Evolutionary conservation across 1,140 invertebrate species (phyloP).

Genomic region (Ooceraea biroi): DNA sequence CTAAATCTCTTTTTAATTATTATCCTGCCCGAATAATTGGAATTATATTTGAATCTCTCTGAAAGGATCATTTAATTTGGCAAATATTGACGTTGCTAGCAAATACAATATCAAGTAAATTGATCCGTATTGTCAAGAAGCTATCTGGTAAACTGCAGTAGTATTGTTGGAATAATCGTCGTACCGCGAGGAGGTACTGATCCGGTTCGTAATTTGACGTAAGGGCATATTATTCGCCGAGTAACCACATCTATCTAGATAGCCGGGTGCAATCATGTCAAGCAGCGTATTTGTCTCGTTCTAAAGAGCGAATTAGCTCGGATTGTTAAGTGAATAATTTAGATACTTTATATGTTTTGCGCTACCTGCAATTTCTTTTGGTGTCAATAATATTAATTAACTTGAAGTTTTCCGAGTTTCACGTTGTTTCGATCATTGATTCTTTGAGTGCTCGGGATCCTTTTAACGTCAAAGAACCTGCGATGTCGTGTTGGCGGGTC

Average conservation of each 20-base stretch:
- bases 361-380: not conserved
- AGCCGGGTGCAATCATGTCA: constrained; percentile 13
- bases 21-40: not conserved
- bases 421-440: constrained; percentile 22
- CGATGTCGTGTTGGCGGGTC: constrained; percentile 9
- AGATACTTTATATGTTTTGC: not conserved
- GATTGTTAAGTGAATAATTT: constrained; percentile 10
- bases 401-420: not conserved
- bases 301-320: constrained; percentile 9
- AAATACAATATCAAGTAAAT: not conserved
- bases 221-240: constrained; percentile 23
- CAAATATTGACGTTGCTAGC: not conserved
- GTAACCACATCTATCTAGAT: constrained; percentile 12
- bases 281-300: not conserved
- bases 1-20: not conserved
- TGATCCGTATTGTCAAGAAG: not conserved
- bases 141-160: not conserved
- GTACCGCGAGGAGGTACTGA: not conserved
- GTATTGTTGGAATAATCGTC: constrained; percentile 23
- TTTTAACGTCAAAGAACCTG: constrained; percentile 39
- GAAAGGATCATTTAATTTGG: not conserved
- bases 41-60: not conserved
- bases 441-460: constrained; percentile 28
- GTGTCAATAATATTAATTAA: not conserved
- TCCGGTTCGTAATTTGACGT: constrained; percentile 32